A percentile compares a stretch with the other conserved stretches of the same genome.
phyloP scores from a whole-genome alignment of 2,113 vertebrate species.

The Pycnonotus jocosus region DNA sequence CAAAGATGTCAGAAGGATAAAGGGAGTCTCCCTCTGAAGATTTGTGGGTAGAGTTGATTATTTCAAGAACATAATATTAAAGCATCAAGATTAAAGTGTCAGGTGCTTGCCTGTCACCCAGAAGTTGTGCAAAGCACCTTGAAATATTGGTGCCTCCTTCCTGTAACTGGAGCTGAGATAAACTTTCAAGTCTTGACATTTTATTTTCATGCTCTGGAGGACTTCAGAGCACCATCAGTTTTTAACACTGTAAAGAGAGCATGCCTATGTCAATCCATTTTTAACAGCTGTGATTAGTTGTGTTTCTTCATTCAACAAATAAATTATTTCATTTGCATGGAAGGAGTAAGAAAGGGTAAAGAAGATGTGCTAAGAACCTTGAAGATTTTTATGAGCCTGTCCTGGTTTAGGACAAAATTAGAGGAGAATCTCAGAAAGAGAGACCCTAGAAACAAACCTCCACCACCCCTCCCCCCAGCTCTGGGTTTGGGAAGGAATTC shows the following conservation, averaged over 20 bases:
- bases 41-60: not conserved
- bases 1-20: not conserved
- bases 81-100: not conserved
- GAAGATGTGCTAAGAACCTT: not conserved
- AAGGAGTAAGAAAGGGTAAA: not conserved
- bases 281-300: not conserved
- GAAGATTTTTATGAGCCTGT: not conserved
- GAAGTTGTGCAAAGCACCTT: not conserved
- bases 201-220: not conserved
- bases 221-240: not conserved
- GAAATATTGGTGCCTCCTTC: not conserved
- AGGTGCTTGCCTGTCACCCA: not conserved
- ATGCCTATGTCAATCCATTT: not conserved
- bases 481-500: too few species aligned
- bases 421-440: too few species aligned
- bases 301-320: not conserved
- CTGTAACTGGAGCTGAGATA: not conserved
- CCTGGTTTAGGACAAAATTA: too few species aligned
- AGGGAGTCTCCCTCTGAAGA: not conserved
- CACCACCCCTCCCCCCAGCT: too few species aligned
- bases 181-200: not conserved
- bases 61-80: conserved; percentile 1
- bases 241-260: not conserved
- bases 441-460: too few species aligned
- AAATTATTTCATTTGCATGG: not conserved